These are phyloP conservation scores for Rhyacophila evoluta DNA, from an alignment of 2,888 invertebrate species.

Conservation along the genomic window DNA sequence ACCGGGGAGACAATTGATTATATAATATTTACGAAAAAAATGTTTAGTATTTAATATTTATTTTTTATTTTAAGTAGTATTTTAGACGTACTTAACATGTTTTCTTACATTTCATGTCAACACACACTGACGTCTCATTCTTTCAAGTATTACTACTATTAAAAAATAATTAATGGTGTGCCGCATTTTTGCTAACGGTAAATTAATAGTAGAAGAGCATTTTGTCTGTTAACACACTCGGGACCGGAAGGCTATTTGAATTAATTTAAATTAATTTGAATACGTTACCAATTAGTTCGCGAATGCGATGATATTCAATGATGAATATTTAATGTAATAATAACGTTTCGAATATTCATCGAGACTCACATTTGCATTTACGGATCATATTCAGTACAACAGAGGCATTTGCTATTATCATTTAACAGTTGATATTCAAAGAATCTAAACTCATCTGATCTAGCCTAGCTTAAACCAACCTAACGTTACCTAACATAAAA, in stretches of 20 bases:
- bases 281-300: slow-evolving; percentile 4
- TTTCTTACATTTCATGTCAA: no score
- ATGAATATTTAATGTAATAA: slow-evolving; percentile 18
- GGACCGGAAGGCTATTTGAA: not conserved
- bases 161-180: not conserved
- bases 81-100: no score
- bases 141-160: not conserved
- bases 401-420: no score
- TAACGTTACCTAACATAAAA: no score
- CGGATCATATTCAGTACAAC: not conserved
- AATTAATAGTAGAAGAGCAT: not conserved
- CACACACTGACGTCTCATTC: no score
- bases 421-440: no score
- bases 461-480: no score
- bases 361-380: slow-evolving; percentile 5
- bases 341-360: slow-evolving; percentile 1
- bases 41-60: no score
- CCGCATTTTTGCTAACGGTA: not conserved
- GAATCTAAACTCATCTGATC: no score
- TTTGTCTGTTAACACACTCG: slow-evolving; percentile 6
- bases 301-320: slow-evolving; percentile 3
- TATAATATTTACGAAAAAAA: no score
- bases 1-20: no score
- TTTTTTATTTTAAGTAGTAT: no score
- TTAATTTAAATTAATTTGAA: slow-evolving; percentile 22